Base-by-base conservation (phyloP, 2,888 invertebrate genomes). In the Dusona sp. region DNA sequence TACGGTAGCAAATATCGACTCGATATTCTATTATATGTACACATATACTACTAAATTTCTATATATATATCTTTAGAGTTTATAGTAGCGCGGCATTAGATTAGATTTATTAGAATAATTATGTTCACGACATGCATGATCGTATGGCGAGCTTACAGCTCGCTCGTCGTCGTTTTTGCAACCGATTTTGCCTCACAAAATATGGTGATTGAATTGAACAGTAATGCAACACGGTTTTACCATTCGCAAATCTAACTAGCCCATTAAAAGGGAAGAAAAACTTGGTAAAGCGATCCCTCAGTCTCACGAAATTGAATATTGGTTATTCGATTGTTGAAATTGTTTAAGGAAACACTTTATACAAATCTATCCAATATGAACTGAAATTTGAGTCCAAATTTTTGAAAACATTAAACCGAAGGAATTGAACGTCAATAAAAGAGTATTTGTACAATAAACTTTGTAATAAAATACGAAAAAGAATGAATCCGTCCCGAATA, bases 61-160 rank as follows among this genome's bases (percentile, higher is more conserved):
- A 29, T 64, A 29, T 67, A 25, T 68, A 29, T 42, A 45, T 45
- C 29, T 48, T 9, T 29, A 45, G n/a, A 42, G 61, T 36, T 48
- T 72, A 64, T 72, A 72, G 79, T 72, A 48, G 79, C n/a, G 88
- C 89, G 88, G 89, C 89, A 90, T 88, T 90, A 89, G 89, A 90
- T 90, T 89, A 90, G 88, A 90, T 90, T 91, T 91, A 91, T 90
- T 90, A 88, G 90, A 90, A 90, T 90, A 91, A 91, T 91, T 91
- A 90, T 90, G 88, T 89, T 51, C 79, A 75, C 79, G 85, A 67
- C 73, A 79, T 38, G 38, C 73, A 78, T 42, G 48, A 73, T 61
- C 82, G 86, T 77, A 75, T 25, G 42, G 61, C 29, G 73, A n/a
- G 36, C 45, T 33, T 64, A 42, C 29, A 54, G 67, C 67, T 19